Conservation (phyloP, 2,797 vertebrate species). For the Morus bassanus region DNA sequence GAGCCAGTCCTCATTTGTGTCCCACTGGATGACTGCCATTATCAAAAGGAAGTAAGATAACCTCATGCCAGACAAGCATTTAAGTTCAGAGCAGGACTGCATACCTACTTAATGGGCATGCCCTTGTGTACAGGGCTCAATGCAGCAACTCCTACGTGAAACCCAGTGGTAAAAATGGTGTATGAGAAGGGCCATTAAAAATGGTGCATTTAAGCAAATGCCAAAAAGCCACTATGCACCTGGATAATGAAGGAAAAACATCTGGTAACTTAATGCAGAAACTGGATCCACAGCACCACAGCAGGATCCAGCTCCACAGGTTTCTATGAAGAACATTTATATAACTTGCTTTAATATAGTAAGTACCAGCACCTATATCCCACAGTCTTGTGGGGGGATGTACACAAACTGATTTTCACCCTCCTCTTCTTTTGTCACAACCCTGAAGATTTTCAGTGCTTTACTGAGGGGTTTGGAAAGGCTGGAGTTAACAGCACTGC, state of each 20-base stretch:
- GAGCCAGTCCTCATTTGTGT: background rate
- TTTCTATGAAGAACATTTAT: background rate
- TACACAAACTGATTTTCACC: background rate
- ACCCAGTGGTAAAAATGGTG: fast-evolving
- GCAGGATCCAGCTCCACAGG: background rate
- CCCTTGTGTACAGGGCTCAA: background rate
- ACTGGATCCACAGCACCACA: background rate
- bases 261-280: background rate
- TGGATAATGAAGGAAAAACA: background rate
- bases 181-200: background rate
- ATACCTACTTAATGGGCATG: fast-evolving
- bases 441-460: background rate
- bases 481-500: background rate
- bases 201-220: background rate
- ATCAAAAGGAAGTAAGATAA: background rate
- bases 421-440: background rate
- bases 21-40: background rate
- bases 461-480: background rate
- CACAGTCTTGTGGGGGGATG: background rate
- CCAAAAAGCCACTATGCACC: background rate
- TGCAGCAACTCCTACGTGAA: background rate
- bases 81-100: background rate
- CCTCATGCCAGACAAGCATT: background rate
- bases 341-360: background rate
- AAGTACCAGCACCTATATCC: background rate